A percentile compares a stretch with the other conserved stretches of the same genome.
These are phyloP conservation scores for Blastobasis adustella DNA, from an alignment of 2,888 invertebrate species.

Conservation along the genomic window DNA sequence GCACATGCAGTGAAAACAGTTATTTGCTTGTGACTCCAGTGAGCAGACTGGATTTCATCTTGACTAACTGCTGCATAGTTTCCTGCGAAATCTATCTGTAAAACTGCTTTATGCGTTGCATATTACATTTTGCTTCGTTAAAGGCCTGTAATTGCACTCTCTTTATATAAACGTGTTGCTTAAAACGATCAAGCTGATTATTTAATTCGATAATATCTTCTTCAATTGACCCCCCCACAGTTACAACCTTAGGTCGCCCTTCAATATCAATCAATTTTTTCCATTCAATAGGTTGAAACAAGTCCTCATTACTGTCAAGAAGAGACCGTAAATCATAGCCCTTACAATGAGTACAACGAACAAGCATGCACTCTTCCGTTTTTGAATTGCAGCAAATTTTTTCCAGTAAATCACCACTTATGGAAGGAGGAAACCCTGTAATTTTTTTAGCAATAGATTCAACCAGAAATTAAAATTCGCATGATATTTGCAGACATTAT, in stretches of 20 bases:
- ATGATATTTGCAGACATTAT: neutral
- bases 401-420: neutral
- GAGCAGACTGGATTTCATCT: neutral
- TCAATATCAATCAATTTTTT: neutral
- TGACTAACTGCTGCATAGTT: neutral
- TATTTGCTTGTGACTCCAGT: neutral
- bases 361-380: neutral
- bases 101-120: neutral
- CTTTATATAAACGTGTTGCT: neutral
- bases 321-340: neutral
- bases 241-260: neutral
- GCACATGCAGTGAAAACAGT: constrained; percentile 2
- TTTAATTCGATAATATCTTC: neutral
- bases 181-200: neutral
- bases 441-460: neutral
- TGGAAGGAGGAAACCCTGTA: neutral
- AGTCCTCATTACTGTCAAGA: neutral
- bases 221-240: neutral
- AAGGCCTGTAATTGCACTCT: neutral
- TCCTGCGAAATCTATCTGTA: constrained; percentile 1
- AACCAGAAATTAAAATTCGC: neutral
- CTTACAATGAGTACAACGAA: neutral
- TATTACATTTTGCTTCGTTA: neutral
- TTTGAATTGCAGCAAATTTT: neutral
- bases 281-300: neutral